Conservation (phyloP, 2,113 vertebrate species). For the Ceyx melanurus region DNA sequence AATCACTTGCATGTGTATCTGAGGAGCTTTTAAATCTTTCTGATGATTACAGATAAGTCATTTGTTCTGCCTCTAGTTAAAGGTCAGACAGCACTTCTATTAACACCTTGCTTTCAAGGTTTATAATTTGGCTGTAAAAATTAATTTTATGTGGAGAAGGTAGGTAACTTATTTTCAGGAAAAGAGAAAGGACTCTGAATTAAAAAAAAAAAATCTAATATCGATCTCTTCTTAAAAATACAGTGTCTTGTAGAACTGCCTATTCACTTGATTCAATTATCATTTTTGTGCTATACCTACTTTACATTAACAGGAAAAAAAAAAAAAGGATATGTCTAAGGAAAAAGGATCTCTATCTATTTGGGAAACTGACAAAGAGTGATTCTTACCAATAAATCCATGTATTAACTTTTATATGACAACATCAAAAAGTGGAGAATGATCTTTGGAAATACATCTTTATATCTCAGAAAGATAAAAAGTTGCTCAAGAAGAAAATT, state of each 20-base stretch:
- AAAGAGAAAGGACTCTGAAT: not conserved
- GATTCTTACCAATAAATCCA: not conserved
- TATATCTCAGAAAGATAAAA: not conserved
- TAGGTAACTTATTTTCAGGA: not conserved
- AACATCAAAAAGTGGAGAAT: not conserved
- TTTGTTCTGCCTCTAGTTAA: slow-evolving; percentile 2
- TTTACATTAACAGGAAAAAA: rapidly evolving
- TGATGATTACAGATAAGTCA: not conserved
- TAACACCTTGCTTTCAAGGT: not conserved
- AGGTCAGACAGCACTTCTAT: not conserved
- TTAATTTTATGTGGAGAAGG: not conserved
- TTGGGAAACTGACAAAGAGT: not conserved
- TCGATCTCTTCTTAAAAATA: not conserved
- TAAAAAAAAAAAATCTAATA: not conserved
- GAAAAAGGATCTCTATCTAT: not conserved
- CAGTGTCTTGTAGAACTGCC: not conserved
- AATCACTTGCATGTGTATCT: not conserved
- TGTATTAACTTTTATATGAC: not conserved
- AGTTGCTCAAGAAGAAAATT: not conserved
- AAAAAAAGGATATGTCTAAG: not conserved
- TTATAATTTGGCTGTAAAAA: not conserved
- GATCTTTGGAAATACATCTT: not conserved
- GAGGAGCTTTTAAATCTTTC: slow-evolving; percentile 6
- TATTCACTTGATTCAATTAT: not conserved
- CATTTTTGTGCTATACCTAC: not conserved